Base-by-base conservation (phyloP, 2,888 invertebrate species). In the Drosophila dives region DNA sequence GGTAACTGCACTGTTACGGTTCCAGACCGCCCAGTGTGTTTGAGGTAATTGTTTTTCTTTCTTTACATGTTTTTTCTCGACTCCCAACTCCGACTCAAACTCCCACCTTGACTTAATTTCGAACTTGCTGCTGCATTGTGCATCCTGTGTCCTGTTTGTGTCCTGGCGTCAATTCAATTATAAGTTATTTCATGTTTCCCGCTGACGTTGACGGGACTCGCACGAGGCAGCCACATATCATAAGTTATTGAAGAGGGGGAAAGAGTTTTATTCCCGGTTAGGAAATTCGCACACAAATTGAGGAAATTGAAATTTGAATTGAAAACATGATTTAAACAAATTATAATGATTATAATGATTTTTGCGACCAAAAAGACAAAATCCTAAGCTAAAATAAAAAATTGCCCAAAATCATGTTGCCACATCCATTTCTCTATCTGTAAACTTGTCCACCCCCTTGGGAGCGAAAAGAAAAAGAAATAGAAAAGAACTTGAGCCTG, bases 241-340 rank as follows among this genome's bases (percentile, higher is more conserved):
- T 50, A 61, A 48, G 23, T 10, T 29, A 36, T 11, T 17, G 0
- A 26, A 17, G 2, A 48, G 11, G 36, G 56, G 29, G 33, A 20
- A 33, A 38, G 23, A 23, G 48, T 36, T 49, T 51, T 58, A 23
- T 64, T 66, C 42, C 60, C 50, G 40, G 32, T 20, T 90, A 84
- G 87, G 88, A 88, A 88, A 88, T 88, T 81, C 66, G 51, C 48
- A 48, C 51, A 74, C 64, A 86, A 78, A 84, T 86, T 88, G 77
- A 69, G 90, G 84, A 88, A 88, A 88, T 88, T 78, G 75, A 72
- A 86, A 88, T 88, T 84, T 80, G 54, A 90, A 83, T 90, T 83
- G 81, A 81, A 89, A 89, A 72, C 75, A 73, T 73, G 72, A 75
- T 80, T 81, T 80, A 54, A 64, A 73, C 59, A 80, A 85, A 74